Evolutionary conservation across 2,888 invertebrate species (phyloP), one percentile per base, ranked within the genome.

Genomic region (Terebella lapidaria): DNA sequence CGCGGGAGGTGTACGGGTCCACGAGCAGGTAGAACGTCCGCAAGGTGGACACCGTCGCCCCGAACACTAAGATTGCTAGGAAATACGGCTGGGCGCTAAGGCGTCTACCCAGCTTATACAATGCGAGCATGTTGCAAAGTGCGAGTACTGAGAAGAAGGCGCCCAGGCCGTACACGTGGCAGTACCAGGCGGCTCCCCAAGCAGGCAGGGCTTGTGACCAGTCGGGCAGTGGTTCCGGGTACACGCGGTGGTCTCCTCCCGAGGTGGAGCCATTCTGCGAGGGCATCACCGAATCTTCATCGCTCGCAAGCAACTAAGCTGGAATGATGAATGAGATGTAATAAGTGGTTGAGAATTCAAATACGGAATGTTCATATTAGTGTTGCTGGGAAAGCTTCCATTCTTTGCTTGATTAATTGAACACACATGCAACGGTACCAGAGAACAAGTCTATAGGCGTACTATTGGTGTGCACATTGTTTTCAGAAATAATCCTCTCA

Each of bases 111-210:
- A 85, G 81, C 69, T 84, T 83, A 64, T 85, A 74, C 65, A 84
- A 81, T 54, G 85, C 83, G 74, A 84, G 83, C 71, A 84, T 82
- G 52, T 84, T 82, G 74, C 84, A 84, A 72, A 84, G 82, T 58
- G 84, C 83, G 58, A 85, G 81, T 70, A 84, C 75, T 72, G 83
- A 81, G 77, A 85, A 86, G 60, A 85, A 81, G 64, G 83, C 82
- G 60, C 83, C 84, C 67, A 85, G 83, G 53, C 84, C 84, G 69
- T 85, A 85, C 20, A 83, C 81, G 73, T 86, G 85, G 45, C 85
- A 72, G 56, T 83, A 79, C 76, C 85, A 84, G 46, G 81, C 80
- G 83, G 84, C 84, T 66, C 77, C 78, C 66, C 84, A 75, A 56
- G 82, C 58, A 0, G 22, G 53, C 30, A 56, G 58, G 4, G 73